A percentile compares a stretch with the other conserved stretches of the same genome.
These are phyloP conservation scores for Hystrix cristata DNA, from an alignment of 2,113 vertebrate species.

Conservation along the genomic window DNA sequence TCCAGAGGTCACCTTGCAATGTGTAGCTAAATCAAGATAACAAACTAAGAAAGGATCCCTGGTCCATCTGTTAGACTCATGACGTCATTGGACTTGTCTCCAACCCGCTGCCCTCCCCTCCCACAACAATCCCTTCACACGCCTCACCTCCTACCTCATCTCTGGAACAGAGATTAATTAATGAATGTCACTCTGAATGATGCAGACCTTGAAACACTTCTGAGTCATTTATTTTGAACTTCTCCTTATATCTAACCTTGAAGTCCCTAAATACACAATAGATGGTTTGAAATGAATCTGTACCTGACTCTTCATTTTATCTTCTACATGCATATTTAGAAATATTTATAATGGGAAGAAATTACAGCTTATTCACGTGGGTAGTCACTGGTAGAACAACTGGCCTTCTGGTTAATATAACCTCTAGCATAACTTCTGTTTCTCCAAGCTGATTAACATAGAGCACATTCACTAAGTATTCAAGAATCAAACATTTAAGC, in stretches of 20 bases:
- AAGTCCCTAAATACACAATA: constrained; percentile 48
- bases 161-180: constrained; percentile 21
- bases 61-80: background rate
- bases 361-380: background rate
- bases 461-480: constrained; percentile 1
- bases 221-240: constrained; percentile 60
- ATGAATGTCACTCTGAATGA: constrained; percentile 41
- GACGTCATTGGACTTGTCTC: background rate
- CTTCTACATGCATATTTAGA: constrained; percentile 12
- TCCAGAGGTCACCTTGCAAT: background rate
- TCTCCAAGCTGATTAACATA: background rate
- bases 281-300: constrained; percentile 52
- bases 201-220: constrained; percentile 50
- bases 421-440: background rate
- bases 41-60: background rate
- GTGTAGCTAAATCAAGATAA: background rate
- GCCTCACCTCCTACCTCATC: background rate
- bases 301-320: constrained; percentile 49
- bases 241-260: constrained; percentile 62
- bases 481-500: constrained; percentile 31
- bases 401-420: background rate
- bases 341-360: constrained; percentile 55
- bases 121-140: background rate
- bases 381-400: background rate
- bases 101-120: background rate